phyloP scores from a whole-genome alignment of 1,140 invertebrate species.

The Colletes gigas region DNA sequence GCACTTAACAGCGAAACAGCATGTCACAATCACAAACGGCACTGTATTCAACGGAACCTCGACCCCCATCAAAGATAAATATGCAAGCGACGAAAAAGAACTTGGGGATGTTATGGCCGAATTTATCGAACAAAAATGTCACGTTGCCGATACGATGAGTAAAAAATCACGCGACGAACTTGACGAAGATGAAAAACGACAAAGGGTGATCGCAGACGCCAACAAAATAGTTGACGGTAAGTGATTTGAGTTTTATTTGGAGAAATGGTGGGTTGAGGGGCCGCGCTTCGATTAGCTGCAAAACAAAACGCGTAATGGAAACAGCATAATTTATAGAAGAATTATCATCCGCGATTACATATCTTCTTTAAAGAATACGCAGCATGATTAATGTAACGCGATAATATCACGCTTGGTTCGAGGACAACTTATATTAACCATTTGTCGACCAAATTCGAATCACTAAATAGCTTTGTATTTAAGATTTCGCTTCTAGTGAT shows the following conservation, averaged over 20 bases:
- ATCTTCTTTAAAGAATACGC: constrained; percentile 33
- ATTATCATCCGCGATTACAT: constrained; percentile 27
- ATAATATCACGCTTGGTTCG: constrained; percentile 58
- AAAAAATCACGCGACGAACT: constrained; percentile 74
- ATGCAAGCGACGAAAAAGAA: constrained; percentile 80
- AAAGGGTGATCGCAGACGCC: constrained; percentile 77
- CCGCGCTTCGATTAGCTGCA: constrained; percentile 73
- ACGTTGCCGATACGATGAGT: constrained; percentile 73
- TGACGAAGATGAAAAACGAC: constrained; percentile 77
- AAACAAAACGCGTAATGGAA: constrained; percentile 21
- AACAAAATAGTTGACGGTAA: constrained; percentile 79
- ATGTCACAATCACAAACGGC: constrained; percentile 80
- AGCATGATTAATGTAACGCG: constrained; percentile 61
- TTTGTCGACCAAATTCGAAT: constrained; percentile 31
- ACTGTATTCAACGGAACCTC: constrained; percentile 80
- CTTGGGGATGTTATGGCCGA: constrained; percentile 78
- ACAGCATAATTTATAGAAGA: constrained; percentile 16
- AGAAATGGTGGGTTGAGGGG: constrained; percentile 76
- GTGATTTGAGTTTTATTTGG: constrained; percentile 55
- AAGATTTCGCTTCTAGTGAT: constrained; percentile 49
- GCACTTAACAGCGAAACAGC: constrained; percentile 80
- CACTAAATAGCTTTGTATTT: constrained; percentile 37
- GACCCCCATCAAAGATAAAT: constrained; percentile 81
- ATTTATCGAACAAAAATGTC: constrained; percentile 78
- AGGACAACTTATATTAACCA: constrained; percentile 58